Conservation (phyloP, 2,797 vertebrate genomes). For the Microctenopoma lineatum region DNA sequence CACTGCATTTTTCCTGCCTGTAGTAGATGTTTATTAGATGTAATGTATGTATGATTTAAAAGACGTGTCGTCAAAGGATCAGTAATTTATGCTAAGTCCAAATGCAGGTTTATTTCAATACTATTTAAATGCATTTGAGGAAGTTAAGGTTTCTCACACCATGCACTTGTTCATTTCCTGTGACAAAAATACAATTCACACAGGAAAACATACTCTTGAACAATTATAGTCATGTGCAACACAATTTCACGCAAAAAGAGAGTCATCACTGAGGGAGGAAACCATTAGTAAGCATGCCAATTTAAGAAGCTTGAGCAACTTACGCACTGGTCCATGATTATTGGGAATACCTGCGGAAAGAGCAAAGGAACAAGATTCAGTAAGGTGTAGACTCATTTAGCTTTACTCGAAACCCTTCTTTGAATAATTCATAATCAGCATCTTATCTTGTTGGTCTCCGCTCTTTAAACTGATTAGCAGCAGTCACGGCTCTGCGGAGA, state of each 20-base stretch:
- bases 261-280: constrained; percentile 43
- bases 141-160: background rate
- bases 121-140: background rate
- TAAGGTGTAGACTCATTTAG: constrained; percentile 16
- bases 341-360: constrained; percentile 89
- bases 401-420: constrained; percentile 23
- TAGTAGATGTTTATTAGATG: background rate
- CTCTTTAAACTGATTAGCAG: constrained; percentile 56
- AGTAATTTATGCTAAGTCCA: background rate
- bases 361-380: constrained; percentile 49
- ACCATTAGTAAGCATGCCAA: constrained; percentile 60
- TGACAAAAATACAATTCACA: constrained; percentile 1
- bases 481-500: constrained; percentile 19
- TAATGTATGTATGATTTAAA: background rate
- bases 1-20: background rate
- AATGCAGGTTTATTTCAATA: background rate
- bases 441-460: constrained; percentile 29
- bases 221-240: constrained; percentile 18
- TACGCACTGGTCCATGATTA: constrained; percentile 95
- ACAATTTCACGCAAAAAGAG: constrained; percentile 39
- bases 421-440: constrained; percentile 22
- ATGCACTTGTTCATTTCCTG: constrained; percentile 23
- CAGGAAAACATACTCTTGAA: constrained; percentile 38
- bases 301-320: constrained; percentile 77
- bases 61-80: background rate